These are phyloP conservation scores for Aromia moschata DNA, from an alignment of 2,888 invertebrate species.

Conservation along the genomic window DNA sequence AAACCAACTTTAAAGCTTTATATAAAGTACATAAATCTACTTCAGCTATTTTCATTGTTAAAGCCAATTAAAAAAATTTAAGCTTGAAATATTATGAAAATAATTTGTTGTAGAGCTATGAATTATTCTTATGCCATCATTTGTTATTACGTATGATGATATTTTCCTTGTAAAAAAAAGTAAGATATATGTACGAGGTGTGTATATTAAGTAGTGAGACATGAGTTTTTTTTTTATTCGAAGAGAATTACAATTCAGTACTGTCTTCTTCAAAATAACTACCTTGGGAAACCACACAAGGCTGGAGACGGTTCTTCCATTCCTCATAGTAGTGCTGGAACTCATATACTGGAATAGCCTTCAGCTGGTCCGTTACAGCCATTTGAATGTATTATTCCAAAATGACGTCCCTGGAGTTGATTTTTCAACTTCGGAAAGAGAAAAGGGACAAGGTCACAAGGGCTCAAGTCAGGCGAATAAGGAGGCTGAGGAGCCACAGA, in stretches of 20 bases:
- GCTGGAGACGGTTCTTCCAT: not conserved
- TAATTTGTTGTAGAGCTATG: too few relatives aligned
- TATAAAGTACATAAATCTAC: too few relatives aligned
- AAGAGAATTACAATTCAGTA: not conserved
- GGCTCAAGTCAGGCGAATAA: not conserved
- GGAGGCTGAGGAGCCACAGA: not conserved
- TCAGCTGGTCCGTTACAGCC: not conserved
- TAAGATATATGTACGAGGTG: too few relatives aligned
- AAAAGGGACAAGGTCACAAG: not conserved
- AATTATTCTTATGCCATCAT: too few relatives aligned
- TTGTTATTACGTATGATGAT: too few relatives aligned
- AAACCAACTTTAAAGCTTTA: too few relatives aligned
- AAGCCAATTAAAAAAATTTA: too few relatives aligned
- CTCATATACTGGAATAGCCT: not conserved
- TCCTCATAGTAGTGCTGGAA: not conserved
- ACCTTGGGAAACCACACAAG: not conserved
- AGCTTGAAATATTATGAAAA: too few relatives aligned
- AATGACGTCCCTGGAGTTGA: not conserved
- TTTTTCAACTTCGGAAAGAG: not conserved
- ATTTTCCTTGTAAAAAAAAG: too few relatives aligned
- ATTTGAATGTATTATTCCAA: not conserved
- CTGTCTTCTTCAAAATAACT: not conserved
- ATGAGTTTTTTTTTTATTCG: not conserved
- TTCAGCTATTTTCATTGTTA: too few relatives aligned
- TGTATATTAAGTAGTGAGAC: not conserved